Evolutionary conservation across 2,113 vertebrate genomes (phyloP).

Genomic region (Bubalus kerabau): DNA sequence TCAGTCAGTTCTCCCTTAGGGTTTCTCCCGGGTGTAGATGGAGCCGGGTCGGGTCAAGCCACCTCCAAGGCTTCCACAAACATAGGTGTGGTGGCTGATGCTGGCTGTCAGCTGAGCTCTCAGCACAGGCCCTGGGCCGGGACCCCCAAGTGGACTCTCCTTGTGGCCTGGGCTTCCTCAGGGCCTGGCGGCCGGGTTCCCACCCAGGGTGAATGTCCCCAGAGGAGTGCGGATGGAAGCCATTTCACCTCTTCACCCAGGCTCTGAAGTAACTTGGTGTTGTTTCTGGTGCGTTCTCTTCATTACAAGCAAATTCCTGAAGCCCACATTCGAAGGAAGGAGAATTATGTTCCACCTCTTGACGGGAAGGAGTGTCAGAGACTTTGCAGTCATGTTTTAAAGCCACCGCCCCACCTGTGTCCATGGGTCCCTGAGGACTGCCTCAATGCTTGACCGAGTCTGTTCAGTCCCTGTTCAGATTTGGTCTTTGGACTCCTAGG

Average conservation of each 20-base stretch:
- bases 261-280: neutral
- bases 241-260: neutral
- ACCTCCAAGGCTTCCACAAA: neutral
- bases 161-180: neutral
- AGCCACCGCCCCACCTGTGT: neutral
- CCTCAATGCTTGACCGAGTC: neutral
- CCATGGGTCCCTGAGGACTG: neutral
- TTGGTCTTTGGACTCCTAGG: neutral
- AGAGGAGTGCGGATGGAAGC: neutral
- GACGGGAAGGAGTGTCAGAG: neutral
- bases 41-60: accelerated
- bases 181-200: neutral
- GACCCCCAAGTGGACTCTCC: neutral
- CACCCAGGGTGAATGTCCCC: neutral
- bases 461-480: neutral
- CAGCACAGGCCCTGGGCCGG: neutral
- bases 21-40: accelerated
- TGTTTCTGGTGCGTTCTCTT: neutral
- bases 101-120: neutral
- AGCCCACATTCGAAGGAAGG: neutral
- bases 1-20: neutral
- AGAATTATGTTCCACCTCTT: neutral
- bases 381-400: neutral
- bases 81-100: neutral
- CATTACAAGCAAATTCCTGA: neutral